Evolutionary conservation across 2,113 vertebrate genomes (phyloP), one percentile per base, ranked within the genome.

Genomic region (Callaeas wilsoni): DNA sequence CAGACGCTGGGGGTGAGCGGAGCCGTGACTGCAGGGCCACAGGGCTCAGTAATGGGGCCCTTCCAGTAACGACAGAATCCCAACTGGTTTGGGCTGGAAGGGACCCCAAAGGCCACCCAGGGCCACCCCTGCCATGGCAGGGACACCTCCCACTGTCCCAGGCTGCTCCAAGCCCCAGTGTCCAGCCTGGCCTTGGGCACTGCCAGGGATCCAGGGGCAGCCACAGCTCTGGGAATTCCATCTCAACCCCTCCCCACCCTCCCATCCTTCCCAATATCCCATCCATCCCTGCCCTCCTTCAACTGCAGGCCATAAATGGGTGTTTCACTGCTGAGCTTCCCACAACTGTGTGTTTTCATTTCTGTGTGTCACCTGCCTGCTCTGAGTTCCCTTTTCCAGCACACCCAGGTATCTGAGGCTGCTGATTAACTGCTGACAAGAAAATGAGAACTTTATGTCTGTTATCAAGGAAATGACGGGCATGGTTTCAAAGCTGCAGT

Each of bases 11-110:
- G 2, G 35, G 7, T 13, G 53, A 33, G 59, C 80, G 7, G 23
- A 4, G 63, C 9, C 56, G 2, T 4, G 26, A 0, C 41, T 26
- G 75, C 76, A n/a, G 33, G 4, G 5, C 5, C 10, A 1, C 49
- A 0, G 19, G 1, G 22, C 2, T 1, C 52, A 2, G 8, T 1
- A 5, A 4, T 6, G 42, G 29, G 44, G 10, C 1, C 6, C 41
- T 26, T 25, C 39, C 69, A 47, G 25, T 7, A 10, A 8, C 33
- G 32, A 1, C 59, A 57, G 35, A 33, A 47, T 27, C 78, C 47
- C 15, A 25, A 9, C 8, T 53, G 62, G 12, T 4, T 13, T 26
- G 30, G 60, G n/a, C 8, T 32, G 62, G 62, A 41, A 47, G n/a
- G 13, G 35, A 76, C 41, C 15, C 1, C 0, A 47, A 22, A 75